Percentiles rank a stretch among this genome's conserved stretches.
Conservation (phyloP, 1,140 invertebrate genomes). For the Bombus difficillimus region DNA sequence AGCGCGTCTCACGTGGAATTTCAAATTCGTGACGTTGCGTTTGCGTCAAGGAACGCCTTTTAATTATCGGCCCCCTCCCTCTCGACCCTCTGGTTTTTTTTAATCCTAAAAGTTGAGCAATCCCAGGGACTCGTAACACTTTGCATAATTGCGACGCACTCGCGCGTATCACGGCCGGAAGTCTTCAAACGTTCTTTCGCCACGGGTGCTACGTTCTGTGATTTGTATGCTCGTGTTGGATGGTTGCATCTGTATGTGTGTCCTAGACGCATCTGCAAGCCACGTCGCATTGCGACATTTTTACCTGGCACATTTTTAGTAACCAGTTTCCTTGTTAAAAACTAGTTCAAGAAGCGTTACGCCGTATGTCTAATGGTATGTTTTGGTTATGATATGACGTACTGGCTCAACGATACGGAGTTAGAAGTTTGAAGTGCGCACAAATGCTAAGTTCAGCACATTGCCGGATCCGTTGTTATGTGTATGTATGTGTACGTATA, state of each 20-base stretch:
- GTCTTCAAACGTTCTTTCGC: slow-evolving; percentile 26
- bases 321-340: background rate
- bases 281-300: slow-evolving; percentile 60
- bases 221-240: background rate
- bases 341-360: background rate
- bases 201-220: background rate
- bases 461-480: too few species aligned
- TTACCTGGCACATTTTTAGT: background rate
- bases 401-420: too few species aligned
- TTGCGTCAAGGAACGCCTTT: background rate
- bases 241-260: background rate
- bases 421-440: background rate
- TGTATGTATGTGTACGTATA: too few species aligned
- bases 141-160: slow-evolving; percentile 22
- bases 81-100: background rate
- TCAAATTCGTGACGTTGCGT: background rate
- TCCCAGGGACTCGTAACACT: background rate
- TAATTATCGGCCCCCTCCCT: slow-evolving; percentile 4
- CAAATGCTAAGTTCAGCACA: background rate
- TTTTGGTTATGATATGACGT: background rate
- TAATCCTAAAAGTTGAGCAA: background rate
- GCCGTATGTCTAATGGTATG: background rate
- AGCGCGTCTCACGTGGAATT: background rate
- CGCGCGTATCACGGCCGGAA: background rate
- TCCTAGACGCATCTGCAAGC: slow-evolving; percentile 40